Evolutionary conservation across 2,113 vertebrate genomes (phyloP).

Genomic region (Stomatorhinus ivindoensis): DNA sequence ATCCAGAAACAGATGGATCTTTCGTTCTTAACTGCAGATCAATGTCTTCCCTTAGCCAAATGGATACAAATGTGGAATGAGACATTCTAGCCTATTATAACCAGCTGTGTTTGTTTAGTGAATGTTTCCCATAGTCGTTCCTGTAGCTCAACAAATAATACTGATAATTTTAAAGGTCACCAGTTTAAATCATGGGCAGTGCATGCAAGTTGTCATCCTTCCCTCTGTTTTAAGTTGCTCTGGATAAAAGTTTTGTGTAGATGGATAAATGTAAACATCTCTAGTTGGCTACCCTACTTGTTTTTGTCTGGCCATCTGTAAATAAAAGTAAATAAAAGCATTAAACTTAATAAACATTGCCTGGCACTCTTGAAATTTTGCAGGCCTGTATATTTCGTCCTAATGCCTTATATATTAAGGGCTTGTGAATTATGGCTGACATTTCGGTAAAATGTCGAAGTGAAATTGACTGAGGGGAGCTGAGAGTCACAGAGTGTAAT

Average conservation of each 20-base stretch:
- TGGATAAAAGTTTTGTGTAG: not conserved
- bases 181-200: not conserved
- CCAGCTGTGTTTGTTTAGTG: not conserved
- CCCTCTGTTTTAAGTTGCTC: not conserved
- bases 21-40: not conserved
- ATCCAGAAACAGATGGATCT: not conserved
- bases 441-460: not conserved
- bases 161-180: not conserved
- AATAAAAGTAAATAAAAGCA: not conserved
- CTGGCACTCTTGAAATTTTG: not conserved
- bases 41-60: not conserved
- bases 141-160: not conserved
- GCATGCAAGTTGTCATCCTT: not conserved
- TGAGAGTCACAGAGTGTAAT: not conserved
- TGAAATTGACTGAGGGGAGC: not conserved
- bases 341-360: not conserved
- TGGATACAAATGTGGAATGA: not conserved
- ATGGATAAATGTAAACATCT: not conserved
- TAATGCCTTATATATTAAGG: not conserved
- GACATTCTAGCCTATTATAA: not conserved
- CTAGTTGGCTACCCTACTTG: not conserved
- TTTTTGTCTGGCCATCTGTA: not conserved
- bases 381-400: not conserved
- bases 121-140: not conserved
- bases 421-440: not conserved